These are phyloP conservation scores for Ciconia maguari DNA, from an alignment of 2,113 vertebrate species.

Conservation along the genomic window DNA sequence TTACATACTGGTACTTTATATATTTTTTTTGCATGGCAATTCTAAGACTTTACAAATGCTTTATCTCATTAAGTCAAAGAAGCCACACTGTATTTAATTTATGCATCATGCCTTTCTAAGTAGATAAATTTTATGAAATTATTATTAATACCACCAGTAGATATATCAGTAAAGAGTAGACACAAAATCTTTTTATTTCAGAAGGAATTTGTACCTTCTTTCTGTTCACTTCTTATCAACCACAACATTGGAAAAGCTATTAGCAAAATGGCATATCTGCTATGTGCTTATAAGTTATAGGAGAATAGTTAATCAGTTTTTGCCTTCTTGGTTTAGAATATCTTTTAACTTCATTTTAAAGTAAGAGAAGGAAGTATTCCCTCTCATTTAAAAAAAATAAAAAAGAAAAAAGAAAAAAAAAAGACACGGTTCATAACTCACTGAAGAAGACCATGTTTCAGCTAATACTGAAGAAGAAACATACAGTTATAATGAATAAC, in stretches of 20 bases:
- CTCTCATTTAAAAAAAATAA: background rate
- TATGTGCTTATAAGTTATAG: background rate
- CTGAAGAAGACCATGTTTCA: background rate
- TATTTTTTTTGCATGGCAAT: fast-evolving
- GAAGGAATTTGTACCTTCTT: background rate
- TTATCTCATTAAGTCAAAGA: background rate
- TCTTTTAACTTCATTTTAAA: background rate
- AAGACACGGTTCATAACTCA: background rate
- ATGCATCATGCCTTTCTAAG: background rate
- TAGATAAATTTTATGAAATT: background rate
- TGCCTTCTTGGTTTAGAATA: background rate
- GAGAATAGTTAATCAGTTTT: background rate
- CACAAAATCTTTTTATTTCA: background rate
- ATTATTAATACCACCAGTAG: background rate
- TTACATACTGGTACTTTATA: background rate
- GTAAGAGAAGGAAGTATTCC: background rate
- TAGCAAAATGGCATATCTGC: background rate
- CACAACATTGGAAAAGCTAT: background rate
- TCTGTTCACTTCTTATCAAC: background rate
- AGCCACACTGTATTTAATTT: background rate
- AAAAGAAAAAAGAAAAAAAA: too few relatives aligned
- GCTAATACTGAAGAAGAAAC: background rate
- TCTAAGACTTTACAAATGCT: background rate
- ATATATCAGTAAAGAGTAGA: background rate
- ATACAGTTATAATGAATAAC: background rate